phyloP scores from a whole-genome alignment of 1,140 invertebrate species.

The Zaprionus gabonicus region DNA sequence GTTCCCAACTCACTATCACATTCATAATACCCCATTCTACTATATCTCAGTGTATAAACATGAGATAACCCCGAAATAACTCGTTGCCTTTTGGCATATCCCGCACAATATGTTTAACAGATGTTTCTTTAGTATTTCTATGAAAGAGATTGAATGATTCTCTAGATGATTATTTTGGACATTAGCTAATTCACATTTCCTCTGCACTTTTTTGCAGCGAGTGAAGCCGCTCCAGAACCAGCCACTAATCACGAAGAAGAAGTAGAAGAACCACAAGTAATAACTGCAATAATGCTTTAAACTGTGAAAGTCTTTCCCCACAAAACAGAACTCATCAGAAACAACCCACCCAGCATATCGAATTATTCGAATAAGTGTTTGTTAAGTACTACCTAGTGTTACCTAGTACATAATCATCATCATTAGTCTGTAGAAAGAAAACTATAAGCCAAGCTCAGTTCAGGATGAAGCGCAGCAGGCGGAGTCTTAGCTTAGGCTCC shows the following conservation, averaged over 20 bases:
- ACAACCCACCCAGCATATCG: slow-evolving; percentile 30
- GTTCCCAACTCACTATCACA: not conserved
- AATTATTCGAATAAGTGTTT: slow-evolving; percentile 24
- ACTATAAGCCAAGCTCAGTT: not conserved
- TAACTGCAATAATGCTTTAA: slow-evolving; percentile 62
- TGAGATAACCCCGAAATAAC: slow-evolving; percentile 23
- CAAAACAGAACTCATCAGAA: slow-evolving; percentile 14
- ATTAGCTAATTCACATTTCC: slow-evolving; percentile 22
- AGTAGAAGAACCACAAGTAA: slow-evolving; percentile 15
- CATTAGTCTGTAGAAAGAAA: slow-evolving; percentile 32
- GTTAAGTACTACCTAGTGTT: slow-evolving; percentile 8
- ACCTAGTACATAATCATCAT: slow-evolving; percentile 26
- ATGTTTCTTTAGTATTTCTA: slow-evolving; percentile 45
- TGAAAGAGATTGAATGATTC: slow-evolving; percentile 16
- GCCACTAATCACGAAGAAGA: slow-evolving; percentile 30
- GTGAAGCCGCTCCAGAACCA: slow-evolving; percentile 66
- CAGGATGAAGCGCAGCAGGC: slow-evolving; percentile 73
- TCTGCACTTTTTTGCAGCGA: slow-evolving; percentile 56
- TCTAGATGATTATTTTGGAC: slow-evolving; percentile 26
- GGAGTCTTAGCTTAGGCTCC: slow-evolving; percentile 66
- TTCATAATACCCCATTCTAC: not conserved
- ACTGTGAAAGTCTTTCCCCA: slow-evolving; percentile 15
- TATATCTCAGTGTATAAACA: not conserved
- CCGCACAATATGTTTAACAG: slow-evolving; percentile 67
- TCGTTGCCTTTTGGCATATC: slow-evolving; percentile 20